Conservation (phyloP, 2,888 invertebrate genomes). For the Brachypalpus laphriformis region DNA sequence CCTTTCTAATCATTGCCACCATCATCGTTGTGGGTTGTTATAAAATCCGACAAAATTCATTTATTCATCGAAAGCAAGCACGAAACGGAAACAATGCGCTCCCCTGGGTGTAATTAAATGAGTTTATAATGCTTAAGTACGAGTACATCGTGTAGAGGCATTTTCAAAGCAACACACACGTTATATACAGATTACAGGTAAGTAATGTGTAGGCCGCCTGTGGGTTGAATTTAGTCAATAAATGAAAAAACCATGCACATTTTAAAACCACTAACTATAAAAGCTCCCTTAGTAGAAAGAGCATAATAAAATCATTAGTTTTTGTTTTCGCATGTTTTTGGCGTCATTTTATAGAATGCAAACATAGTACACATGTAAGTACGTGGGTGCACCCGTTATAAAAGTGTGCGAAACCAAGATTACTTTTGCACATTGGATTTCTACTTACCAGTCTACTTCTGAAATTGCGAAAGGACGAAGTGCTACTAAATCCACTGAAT, state of each 20-base stretch:
- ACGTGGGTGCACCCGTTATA: not conserved
- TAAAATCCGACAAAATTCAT: constrained; percentile 38
- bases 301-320: too few relatives aligned
- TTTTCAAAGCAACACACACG: constrained; percentile 23
- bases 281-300: not conserved
- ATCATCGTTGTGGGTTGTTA: constrained; percentile 62
- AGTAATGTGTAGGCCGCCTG: not conserved
- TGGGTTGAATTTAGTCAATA: constrained; percentile 2
- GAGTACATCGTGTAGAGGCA: constrained; percentile 49
- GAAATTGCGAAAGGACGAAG: constrained; percentile 42
- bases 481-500: constrained; percentile 48
- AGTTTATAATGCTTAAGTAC: constrained; percentile 68
- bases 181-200: not conserved
- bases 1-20: constrained; percentile 55
- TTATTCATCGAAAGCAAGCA: constrained; percentile 58
- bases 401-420: not conserved
- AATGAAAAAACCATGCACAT: not conserved
- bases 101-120: constrained; percentile 69
- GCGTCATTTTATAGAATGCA: not conserved
- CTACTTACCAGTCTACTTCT: too few relatives aligned
- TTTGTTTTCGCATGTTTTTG: too few relatives aligned
- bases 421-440: too few relatives aligned
- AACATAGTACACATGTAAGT: not conserved
- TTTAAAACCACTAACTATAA: not conserved
- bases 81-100: constrained; percentile 66